phyloP scores from a whole-genome alignment of 2,888 invertebrate species.

The Cryptocephalus primarius region DNA sequence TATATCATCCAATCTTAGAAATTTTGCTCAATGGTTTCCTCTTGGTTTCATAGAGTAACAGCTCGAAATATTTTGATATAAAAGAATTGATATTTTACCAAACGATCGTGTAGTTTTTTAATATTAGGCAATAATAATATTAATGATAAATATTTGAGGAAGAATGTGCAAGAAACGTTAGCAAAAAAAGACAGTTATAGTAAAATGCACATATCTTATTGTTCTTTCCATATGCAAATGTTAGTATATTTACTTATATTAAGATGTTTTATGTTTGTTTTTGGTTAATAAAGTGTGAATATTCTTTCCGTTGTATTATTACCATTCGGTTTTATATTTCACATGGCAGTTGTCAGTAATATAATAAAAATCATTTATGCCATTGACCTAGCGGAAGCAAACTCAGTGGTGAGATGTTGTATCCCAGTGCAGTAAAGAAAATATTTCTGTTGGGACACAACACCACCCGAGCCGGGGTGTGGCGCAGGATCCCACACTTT shows the following conservation, averaged over 20 bases:
- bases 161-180: conserved; percentile 16
- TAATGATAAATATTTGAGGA: conserved; percentile 5
- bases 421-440: too few species aligned
- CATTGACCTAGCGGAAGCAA: too few species aligned
- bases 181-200: conserved; percentile 33
- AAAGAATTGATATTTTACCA: conserved; percentile 20
- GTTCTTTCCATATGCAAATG: conserved; percentile 38
- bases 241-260: conserved; percentile 34
- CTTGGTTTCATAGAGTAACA: conserved; percentile 26
- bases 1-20: conserved; percentile 9
- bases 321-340: conserved; percentile 5
- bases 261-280: conserved; percentile 38
- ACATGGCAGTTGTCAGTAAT: too few species aligned
- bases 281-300: conserved; percentile 38
- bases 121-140: conserved; percentile 21
- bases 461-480: too few species aligned
- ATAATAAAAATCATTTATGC: too few species aligned
- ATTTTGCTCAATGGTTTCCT: conserved; percentile 18
- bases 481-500: too few species aligned
- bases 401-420: too few species aligned
- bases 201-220: conserved; percentile 35
- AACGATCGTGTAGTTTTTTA: conserved; percentile 24
- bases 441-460: too few species aligned
- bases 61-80: conserved; percentile 27
- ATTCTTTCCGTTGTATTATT: conserved; percentile 15